phyloP scores from a whole-genome alignment of 2,797 vertebrate genomes.

The Schizopygopsis pylzovi region DNA sequence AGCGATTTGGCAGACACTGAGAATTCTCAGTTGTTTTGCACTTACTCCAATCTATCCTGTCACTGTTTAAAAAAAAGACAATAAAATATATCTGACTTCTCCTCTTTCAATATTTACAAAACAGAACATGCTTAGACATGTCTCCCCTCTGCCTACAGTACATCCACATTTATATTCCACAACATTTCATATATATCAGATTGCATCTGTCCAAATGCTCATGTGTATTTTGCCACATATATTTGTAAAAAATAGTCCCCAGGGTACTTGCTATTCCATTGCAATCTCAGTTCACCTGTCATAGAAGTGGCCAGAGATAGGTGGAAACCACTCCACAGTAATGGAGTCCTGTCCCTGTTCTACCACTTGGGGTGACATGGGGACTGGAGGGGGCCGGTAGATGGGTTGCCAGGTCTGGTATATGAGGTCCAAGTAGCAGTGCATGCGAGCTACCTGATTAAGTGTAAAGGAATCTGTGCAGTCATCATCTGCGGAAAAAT shows the following conservation, averaged over 20 bases:
- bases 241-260: constrained; percentile 20
- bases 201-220: constrained; percentile 4
- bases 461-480: constrained; percentile 96
- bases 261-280: constrained; percentile 23
- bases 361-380: constrained; percentile 91
- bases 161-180: constrained; percentile 41
- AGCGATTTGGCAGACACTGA: constrained; percentile 5
- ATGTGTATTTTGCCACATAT: constrained; percentile 14
- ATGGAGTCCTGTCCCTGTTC: constrained; percentile 82
- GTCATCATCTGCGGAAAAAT: constrained; percentile 85
- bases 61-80: background rate
- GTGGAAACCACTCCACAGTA: constrained; percentile 94
- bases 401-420: constrained; percentile 93
- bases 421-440: constrained; percentile 96
- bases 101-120: constrained; percentile 31
- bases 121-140: constrained; percentile 45
- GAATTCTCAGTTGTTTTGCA: constrained; percentile 38
- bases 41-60: constrained; percentile 31
- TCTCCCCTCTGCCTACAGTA: constrained; percentile 19
- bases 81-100: constrained; percentile 22
- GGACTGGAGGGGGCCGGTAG: constrained; percentile 87
- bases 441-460: constrained; percentile 98
- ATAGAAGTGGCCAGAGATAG: constrained; percentile 92
- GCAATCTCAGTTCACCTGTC: constrained; percentile 89
- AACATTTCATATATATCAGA: constrained; percentile 29